phyloP scores from a whole-genome alignment of 2,888 invertebrate genomes.

The Lingula anatina region DNA sequence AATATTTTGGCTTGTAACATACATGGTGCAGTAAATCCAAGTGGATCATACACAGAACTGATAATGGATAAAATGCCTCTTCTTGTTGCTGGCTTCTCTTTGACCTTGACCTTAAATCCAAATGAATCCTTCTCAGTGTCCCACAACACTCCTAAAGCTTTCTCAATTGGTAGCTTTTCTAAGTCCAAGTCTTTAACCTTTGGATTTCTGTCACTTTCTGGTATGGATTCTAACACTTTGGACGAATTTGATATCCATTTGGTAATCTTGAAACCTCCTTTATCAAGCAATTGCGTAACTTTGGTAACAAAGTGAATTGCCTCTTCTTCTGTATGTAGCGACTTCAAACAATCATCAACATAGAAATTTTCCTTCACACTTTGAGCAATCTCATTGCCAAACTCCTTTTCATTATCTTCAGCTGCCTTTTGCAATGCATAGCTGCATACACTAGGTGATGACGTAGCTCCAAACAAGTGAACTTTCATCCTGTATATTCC shows the following conservation, averaged over 20 bases:
- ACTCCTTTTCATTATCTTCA: not conserved
- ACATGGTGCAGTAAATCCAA: not conserved
- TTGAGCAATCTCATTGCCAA: too few species aligned
- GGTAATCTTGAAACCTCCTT: slow-evolving; percentile 1
- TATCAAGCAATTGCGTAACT: not conserved
- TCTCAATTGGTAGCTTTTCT: not conserved
- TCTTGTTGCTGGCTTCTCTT: not conserved
- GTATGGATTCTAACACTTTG: not conserved
- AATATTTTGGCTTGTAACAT: not conserved
- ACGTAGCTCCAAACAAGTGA: slow-evolving; percentile 5
- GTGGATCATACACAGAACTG: slow-evolving; percentile 1
- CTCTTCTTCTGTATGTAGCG: not conserved
- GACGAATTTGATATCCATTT: not conserved
- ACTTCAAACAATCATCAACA: slow-evolving; percentile 6
- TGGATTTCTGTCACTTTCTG: not conserved
- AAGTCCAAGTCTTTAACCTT: not conserved
- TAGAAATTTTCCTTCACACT: not conserved
- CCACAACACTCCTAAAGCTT: not conserved
- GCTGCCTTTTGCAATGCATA: not conserved
- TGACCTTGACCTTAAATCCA: not conserved
- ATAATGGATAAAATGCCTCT: not conserved
- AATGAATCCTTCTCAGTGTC: not conserved
- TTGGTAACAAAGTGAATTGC: not conserved
- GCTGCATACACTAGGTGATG: not conserved
- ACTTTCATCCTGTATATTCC: slow-evolving; percentile 3